A percentile compares a stretch with the other conserved stretches of the same genome.
phyloP scores from a whole-genome alignment of 53 echinoderm and acorn worm genomes.

The Pentamera pediparva region DNA sequence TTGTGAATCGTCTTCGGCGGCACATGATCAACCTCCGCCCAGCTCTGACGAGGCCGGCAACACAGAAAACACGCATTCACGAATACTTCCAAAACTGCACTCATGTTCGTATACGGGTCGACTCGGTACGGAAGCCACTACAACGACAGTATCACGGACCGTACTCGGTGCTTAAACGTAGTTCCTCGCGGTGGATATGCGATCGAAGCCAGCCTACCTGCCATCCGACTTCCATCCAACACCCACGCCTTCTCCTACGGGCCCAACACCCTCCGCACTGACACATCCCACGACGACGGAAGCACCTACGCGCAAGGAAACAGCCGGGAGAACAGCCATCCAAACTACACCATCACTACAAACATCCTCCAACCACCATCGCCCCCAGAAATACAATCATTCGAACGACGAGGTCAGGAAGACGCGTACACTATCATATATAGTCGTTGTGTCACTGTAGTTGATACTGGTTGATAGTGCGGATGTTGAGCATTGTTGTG shows the following conservation, averaged over 20 bases:
- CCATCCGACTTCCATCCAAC: background rate
- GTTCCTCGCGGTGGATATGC: slow-evolving; percentile 29
- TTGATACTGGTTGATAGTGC: too few species aligned
- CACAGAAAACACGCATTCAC: slow-evolving; percentile 6
- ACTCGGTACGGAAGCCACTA: slow-evolving; percentile 37
- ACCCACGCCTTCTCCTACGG: background rate
- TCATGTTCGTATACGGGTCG: slow-evolving; percentile 47
- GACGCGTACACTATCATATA: too few species aligned
- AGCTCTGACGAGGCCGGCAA: slow-evolving; percentile 20
- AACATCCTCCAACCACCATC: background rate
- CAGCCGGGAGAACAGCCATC: background rate
- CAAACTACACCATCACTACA: background rate
- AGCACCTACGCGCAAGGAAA: background rate
- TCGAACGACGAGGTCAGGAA: too few species aligned
- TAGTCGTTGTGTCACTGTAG: too few species aligned
- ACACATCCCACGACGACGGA: too few species aligned
- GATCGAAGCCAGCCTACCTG: slow-evolving; percentile 36
- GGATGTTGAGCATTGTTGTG: too few species aligned
- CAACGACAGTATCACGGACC: slow-evolving; percentile 60
- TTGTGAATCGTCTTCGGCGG: slow-evolving; percentile 38
- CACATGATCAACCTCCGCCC: slow-evolving; percentile 32
- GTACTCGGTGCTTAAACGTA: slow-evolving; percentile 32
- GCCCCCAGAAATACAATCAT: too few species aligned
- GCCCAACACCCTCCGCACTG: background rate
- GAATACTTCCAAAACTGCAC: slow-evolving; percentile 28